Evolutionary conservation across 2,797 vertebrate species (phyloP).

Genomic region (Melanotaenia trifasciata): DNA sequence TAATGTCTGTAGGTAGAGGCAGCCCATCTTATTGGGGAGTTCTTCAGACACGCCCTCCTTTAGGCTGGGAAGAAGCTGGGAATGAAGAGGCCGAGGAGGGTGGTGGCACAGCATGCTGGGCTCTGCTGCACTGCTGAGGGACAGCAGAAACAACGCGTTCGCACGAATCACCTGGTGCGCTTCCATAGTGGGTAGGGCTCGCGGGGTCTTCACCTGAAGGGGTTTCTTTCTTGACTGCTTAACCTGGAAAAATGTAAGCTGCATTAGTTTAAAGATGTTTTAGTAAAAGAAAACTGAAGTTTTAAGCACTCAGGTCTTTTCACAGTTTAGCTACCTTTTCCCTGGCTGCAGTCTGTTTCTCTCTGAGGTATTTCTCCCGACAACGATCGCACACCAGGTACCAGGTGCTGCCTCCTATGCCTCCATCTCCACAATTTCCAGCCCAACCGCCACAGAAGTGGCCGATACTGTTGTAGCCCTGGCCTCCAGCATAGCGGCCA

Average conservation of each 20-base stretch:
- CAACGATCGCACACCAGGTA: conserved; percentile 98
- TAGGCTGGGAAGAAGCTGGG: conserved; percentile 94
- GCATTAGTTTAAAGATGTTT: conserved; percentile 9
- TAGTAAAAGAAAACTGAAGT: neutral
- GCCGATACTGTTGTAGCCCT: conserved; percentile 98
- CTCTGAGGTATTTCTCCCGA: conserved; percentile 96
- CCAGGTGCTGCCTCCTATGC: conserved; percentile 99
- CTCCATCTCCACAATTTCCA: conserved; percentile 97
- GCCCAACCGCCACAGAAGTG: conserved; percentile 99
- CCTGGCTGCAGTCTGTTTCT: conserved; percentile 96
- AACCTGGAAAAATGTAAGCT: conserved; percentile 82
- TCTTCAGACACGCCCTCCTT: conserved; percentile 98
- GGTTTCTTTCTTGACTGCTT: conserved; percentile 97
- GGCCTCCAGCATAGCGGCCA: conserved; percentile 96
- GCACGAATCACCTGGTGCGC: conserved; percentile 99
- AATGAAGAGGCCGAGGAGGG: conserved; percentile 91
- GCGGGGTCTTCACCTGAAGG: conserved; percentile 95
- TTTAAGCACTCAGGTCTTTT: neutral
- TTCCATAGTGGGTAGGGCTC: conserved; percentile 97
- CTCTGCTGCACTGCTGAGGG: conserved; percentile 96
- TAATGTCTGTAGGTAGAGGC: conserved; percentile 96
- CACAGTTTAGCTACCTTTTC: conserved; percentile 88
- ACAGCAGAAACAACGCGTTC: conserved; percentile 95
- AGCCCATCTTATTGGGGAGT: conserved; percentile 95
- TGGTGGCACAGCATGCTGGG: conserved; percentile 96